Conservation (phyloP, 2,888 invertebrate genomes). For the Caenorhabditis becei region DNA sequence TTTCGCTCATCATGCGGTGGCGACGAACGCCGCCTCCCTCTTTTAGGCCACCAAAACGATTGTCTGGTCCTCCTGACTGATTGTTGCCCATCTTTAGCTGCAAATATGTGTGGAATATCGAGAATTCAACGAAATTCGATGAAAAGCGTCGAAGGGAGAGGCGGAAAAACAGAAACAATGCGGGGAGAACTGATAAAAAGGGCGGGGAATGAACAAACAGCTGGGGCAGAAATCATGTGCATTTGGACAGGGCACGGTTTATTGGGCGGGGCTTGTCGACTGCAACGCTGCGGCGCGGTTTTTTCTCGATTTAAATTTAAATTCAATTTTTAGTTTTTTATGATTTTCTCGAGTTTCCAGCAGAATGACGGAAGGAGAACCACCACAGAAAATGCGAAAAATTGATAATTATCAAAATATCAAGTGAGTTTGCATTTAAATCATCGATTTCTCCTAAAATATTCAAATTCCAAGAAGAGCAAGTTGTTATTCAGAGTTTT, state of each 20-base stretch:
- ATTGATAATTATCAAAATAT: background rate
- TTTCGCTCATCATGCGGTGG: conserved; percentile 65
- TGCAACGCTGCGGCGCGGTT: conserved; percentile 33
- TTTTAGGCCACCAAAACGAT: conserved; percentile 31
- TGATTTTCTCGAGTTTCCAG: background rate
- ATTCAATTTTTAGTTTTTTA: background rate
- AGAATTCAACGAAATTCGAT: background rate
- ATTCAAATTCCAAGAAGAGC: background rate
- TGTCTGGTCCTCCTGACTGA: conserved; percentile 53
- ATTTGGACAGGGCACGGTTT: conserved; percentile 29
- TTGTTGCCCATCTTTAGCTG: conserved; percentile 58
- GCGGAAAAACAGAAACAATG: background rate
- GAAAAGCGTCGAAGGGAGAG: background rate
- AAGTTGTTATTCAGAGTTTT: conserved; percentile 15
- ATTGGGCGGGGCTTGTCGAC: conserved; percentile 31
- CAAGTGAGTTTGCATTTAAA: background rate
- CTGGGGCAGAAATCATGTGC: conserved; percentile 46
- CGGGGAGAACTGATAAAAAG: conserved; percentile 25
- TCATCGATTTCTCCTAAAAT: background rate
- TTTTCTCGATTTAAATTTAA: background rate
- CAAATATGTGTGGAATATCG: background rate
- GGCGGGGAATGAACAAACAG: conserved; percentile 39
- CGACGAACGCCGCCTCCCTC: conserved; percentile 49
- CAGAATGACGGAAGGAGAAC: conserved; percentile 36
- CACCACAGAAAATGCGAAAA: conserved; percentile 43